phyloP scores from a whole-genome alignment of 2,113 vertebrate species.

The Alethe castanea region DNA sequence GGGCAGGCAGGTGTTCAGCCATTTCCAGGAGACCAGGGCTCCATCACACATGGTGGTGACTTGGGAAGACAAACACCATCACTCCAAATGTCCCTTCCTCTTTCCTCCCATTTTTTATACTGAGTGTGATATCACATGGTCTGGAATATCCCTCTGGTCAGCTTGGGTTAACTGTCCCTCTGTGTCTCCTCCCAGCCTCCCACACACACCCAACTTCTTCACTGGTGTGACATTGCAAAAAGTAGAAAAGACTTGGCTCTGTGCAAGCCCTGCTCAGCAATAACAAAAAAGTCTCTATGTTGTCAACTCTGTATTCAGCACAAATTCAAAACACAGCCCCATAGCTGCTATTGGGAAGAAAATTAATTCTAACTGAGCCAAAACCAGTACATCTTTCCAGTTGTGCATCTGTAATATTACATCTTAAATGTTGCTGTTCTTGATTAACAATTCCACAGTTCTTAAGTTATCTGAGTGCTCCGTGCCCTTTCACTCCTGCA shows the following conservation, averaged over 20 bases:
- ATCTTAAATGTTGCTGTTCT: not conserved
- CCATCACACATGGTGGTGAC: fast-evolving
- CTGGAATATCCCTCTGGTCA: not conserved
- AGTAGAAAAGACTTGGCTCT: not conserved
- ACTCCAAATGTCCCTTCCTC: not conserved
- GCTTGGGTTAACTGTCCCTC: not conserved
- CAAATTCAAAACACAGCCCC: not conserved
- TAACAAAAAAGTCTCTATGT: not conserved
- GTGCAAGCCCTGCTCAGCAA: not conserved
- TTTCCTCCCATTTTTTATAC: not conserved
- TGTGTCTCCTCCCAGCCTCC: not conserved
- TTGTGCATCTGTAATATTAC: not conserved
- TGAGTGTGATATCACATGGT: not conserved
- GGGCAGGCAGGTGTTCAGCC: not conserved
- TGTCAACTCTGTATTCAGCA: not conserved
- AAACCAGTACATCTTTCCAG: not conserved
- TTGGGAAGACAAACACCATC: not conserved
- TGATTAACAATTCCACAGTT: not conserved
- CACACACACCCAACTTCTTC: not conserved
- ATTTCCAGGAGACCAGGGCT: not conserved
- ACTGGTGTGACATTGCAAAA: fast-evolving
- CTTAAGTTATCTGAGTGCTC: not conserved
- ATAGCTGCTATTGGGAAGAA: not conserved
- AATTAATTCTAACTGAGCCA: not conserved
- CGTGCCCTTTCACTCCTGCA: not conserved